These are phyloP conservation scores for Odontamblyopus lacepedii DNA, from an alignment of 2,797 vertebrate genomes.

Conservation along the genomic window DNA sequence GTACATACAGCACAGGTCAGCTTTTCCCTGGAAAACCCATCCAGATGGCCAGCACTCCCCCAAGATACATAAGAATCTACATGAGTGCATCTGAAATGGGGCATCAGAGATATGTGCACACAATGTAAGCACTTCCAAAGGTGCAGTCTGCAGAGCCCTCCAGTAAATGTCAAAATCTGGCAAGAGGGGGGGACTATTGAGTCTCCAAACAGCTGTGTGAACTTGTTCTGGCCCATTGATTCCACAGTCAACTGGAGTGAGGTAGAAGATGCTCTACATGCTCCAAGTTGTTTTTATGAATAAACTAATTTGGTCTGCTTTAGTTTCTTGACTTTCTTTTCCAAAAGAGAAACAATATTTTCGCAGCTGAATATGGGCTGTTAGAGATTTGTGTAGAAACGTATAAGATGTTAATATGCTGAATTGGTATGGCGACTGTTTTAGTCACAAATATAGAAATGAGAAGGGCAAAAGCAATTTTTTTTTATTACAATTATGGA, in stretches of 20 bases:
- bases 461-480: no score
- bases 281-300: not conserved
- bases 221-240: conserved; percentile 13
- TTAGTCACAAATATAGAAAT: not conserved
- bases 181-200: conserved; percentile 1
- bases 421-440: conserved; percentile 13
- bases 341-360: conserved; percentile 19
- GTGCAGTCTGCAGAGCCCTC: not conserved
- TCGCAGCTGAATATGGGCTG: conserved; percentile 24
- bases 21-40: conserved; percentile 16
- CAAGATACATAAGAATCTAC: conserved; percentile 14
- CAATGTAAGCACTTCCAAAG: conserved; percentile 13
- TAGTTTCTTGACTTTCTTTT: conserved; percentile 7
- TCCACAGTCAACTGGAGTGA: not conserved
- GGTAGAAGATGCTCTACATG: conserved; percentile 9
- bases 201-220: conserved; percentile 16
- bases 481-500: no score
- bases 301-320: not conserved
- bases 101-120: not conserved
- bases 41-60: conserved; percentile 15
- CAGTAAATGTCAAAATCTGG: conserved; percentile 14
- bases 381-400: not conserved
- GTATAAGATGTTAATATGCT: conserved; percentile 5
- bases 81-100: conserved; percentile 16
- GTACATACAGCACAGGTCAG: conserved; percentile 14